Base-by-base conservation (phyloP, 2,113 vertebrate genomes). In the Dinomys branickii region DNA sequence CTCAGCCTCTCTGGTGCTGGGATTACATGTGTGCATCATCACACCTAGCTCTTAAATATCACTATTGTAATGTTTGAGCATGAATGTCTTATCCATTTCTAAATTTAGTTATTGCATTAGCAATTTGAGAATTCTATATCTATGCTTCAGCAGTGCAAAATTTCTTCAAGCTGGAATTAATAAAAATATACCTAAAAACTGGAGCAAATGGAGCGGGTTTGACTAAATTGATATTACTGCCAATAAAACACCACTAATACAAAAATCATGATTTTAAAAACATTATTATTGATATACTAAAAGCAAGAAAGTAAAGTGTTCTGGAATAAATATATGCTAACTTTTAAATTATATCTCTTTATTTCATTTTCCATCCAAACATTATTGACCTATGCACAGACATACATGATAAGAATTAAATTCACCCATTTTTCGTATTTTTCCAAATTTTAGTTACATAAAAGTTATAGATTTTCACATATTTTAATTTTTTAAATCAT, bases 181-280 rank as follows among this genome's bases (percentile, higher is more conserved):
- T 33, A 80, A 73, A 94, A 97, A 84, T 65, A n/a, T 94, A 61
- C 73, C 93, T 90, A 75, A 47, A 91, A 85, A 87, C 77, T 61
- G 41, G 26, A 80, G n/a, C 75, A 63, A 89, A 28, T 86, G 38
- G 56, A 50, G 77, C 86, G 50, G 54, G 19, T 58, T 91, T 88
- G 59, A 65, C 52, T 83, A 86, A 85, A 58, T 86, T 94, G 78
- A 2, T 56, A 88, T 88, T 77, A n/a, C 17, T 91, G 59, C 73
- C 54, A 90, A 92, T 52, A 88, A 91, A 71, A 26, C 28, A 44
- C 26, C 90, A 81, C 50, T 89, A 83, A 91, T 58, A 9, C 81
- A 28, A 96, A 88, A 94, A 75, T 83, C 35, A 92, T 50, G 1
- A 20, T 67, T 85, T 71, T 59, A 94, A 59, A 0, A 59, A 85